phyloP scores from a whole-genome alignment of 2,797 vertebrate species.

The Bradypodion ventrale region DNA sequence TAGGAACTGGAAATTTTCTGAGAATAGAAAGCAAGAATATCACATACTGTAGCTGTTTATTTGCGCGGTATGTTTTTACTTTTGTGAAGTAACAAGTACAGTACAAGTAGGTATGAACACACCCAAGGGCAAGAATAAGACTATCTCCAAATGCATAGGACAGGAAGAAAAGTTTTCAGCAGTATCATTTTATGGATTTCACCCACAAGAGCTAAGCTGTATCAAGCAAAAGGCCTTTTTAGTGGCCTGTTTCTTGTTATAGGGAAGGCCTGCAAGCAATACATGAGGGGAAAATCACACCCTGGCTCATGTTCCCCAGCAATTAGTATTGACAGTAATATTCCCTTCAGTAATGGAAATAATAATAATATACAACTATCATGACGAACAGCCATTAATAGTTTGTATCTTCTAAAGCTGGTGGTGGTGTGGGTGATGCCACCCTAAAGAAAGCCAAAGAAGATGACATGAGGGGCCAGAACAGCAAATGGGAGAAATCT shows the following conservation, averaged over 20 bases:
- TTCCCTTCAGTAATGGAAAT: neutral
- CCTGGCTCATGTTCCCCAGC: neutral
- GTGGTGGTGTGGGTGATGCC: neutral
- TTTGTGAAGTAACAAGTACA: conserved; percentile 1
- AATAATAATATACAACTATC: neutral
- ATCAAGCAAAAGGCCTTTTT: neutral
- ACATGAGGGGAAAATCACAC: neutral
- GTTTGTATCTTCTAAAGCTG: neutral
- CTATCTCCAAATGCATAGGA: neutral
- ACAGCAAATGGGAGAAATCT: neutral
- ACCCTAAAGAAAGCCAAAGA: neutral
- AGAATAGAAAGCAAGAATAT: neutral
- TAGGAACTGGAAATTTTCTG: neutral
- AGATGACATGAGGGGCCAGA: neutral
- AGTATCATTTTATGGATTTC: neutral
- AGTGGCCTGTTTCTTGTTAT: neutral
- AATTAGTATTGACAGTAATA: neutral
- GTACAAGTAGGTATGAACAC: neutral
- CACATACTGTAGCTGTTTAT: neutral
- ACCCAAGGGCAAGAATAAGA: neutral
- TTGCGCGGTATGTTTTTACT: neutral
- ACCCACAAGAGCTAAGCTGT: neutral
- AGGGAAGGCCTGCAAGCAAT: neutral
- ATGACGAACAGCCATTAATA: neutral
- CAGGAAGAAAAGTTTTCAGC: neutral